Base-by-base conservation (phyloP, 2,797 vertebrate genomes). In the Chelonia mydas region DNA sequence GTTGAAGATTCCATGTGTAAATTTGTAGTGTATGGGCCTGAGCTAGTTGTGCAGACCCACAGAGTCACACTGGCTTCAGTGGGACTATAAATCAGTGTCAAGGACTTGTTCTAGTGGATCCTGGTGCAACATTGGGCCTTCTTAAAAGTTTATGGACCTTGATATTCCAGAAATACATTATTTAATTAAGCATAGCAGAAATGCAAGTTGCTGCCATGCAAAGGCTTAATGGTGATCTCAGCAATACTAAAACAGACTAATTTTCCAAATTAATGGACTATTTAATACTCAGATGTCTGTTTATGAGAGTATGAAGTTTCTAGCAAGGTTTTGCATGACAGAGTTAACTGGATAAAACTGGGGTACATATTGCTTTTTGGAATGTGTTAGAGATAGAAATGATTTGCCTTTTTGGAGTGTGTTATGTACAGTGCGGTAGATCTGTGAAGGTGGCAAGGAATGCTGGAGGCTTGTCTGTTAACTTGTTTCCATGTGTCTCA, bases 231-330 rank as follows among this genome's bases (percentile, higher is more conserved):
- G 53, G 21, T 87, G 19, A 83, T 19, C 25, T 90, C 83, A 72
- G 27, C 31, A 31, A 55, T 51, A 31, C 81, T 72, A 77, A 91
- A 92, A 9, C 17, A 28, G 65, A n/a, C n/a, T 80, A 61, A 72
- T 90, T 87, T 9, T 90, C 79, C 28, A 76, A 49, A 55, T 87
- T 74, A 80, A 74, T 41, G 7, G 12, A 23, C 88, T 92, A 49
- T 5, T 68, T 45, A 74, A 61, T 41, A 59, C 0, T 15, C 3
- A 74, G 53, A 41, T 53, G n/a, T 87, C 68, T 72, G 8, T 72
- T 77, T 53, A 41, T 11, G 65, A 21, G 37, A 77, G 13, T 84
- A 49, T 17, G 2, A 8, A 15, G 3, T 76, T 33, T 87, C 95
- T 17, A 1, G 78, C 28, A 9, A 45, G 11, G 13, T 87, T 27